Evolutionary conservation across 2,797 vertebrate genomes (phyloP), one percentile per base, ranked within the genome.

Genomic region (Falco concolor): DNA sequence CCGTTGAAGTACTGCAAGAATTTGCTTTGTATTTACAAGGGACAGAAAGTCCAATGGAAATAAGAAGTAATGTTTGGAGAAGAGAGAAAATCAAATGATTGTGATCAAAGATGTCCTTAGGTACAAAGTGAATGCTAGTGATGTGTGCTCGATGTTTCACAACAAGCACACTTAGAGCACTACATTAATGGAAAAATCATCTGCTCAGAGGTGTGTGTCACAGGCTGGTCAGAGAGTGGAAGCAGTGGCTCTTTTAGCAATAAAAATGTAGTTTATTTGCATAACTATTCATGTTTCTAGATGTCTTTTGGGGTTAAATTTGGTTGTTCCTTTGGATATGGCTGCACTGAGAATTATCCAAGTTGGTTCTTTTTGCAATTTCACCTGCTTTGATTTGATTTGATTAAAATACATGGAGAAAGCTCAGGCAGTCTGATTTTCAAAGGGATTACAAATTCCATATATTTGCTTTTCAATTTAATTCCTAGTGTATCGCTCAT

Each of bases 81-180:
- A n/a, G 42, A 83, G 25, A 63, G 72, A 83, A 90, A 95, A 92
- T 76, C 82, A 88, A 91, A 78, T 94, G 3, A 75, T 79, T 84
- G 57, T 72, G 75, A 89, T 87, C 88, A 89, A 89, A 95, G 72
- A 50, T 69, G 45, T 72, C 93, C 60, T 81, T 70, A 78, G 34
- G 42, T 60, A 95, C 57, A 59, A 59, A 87, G 81, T 85, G 73
- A 76, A 69, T 1, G 10, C 32, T 47, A 20, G 84, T 60, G 85
- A 54, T 1, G 13, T 1, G 1, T 80, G 44, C 61, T 89, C 6
- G 3, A 27, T 89, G 50, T 94, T 95, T 95, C 81, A 89, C 63
- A 68, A 74, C n/a, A 50, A 47, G 27, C 24, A 56, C 36, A 54
- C 75, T 63, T 38, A 69, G 79, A 54, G 40, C 57, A 54, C 42